Evolutionary conservation across 2,797 vertebrate species (phyloP).

Genomic region (Rhabdophis nuchalis): DNA sequence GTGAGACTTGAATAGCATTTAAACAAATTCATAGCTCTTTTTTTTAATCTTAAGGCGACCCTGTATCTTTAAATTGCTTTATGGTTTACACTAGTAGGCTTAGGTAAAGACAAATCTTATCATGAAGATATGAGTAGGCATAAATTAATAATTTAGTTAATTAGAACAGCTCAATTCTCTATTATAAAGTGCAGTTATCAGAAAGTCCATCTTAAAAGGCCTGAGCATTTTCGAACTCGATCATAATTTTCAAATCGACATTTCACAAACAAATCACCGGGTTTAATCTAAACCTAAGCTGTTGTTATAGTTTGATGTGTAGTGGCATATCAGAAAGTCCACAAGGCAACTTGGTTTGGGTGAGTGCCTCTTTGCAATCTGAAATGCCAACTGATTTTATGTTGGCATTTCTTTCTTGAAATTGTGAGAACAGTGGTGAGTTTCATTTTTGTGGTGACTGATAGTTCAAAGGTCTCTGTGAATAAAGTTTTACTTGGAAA

Average conservation of each 20-base stretch:
- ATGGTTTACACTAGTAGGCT: background rate
- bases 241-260: background rate
- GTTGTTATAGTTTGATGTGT: background rate
- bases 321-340: background rate
- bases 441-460: slow-evolving; percentile 2
- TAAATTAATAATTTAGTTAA: background rate
- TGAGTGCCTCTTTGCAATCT: background rate
- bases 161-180: background rate
- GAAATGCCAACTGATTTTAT: slow-evolving; percentile 4
- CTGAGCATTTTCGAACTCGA: background rate
- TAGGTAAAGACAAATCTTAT: background rate
- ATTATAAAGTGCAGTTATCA: background rate
- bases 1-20: background rate
- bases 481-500: background rate
- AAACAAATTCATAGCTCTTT: background rate
- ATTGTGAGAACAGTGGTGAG: background rate
- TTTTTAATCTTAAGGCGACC: background rate
- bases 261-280: slow-evolving; percentile 3
- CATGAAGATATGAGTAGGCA: background rate
- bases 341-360: background rate
- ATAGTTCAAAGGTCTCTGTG: background rate
- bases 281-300: slow-evolving; percentile 6
- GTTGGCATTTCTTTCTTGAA: slow-evolving; percentile 5
- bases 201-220: background rate
- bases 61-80: background rate